phyloP scores from a whole-genome alignment of 1,140 invertebrate genomes.

The Pseudomyrmex gracilis region DNA sequence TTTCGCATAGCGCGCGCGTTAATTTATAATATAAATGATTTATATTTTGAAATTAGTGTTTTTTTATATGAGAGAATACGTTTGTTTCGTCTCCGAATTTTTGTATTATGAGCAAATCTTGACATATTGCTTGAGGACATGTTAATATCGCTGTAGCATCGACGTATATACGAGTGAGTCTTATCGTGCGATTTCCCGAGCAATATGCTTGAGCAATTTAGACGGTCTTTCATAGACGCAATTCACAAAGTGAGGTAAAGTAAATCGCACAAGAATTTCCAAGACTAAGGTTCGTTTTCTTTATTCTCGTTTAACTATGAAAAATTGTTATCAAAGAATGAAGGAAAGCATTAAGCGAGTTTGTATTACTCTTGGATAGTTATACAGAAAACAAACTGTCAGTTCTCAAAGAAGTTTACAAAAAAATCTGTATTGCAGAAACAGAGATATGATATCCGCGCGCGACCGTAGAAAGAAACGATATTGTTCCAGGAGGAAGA shows the following conservation, averaged over 20 bases:
- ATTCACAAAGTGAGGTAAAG: conserved; percentile 11
- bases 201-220: conserved; percentile 5
- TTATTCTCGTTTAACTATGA: conserved; percentile 6
- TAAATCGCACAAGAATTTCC: not conserved
- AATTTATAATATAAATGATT: not conserved
- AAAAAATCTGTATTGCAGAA: not conserved
- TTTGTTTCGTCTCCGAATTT: conserved; percentile 9
- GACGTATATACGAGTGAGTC: conserved; percentile 6
- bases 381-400: not conserved
- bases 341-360: not conserved
- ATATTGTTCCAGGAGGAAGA: conserved; percentile 24
- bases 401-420: no score
- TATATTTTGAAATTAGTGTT: not conserved
- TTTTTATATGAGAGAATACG: not conserved
- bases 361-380: not conserved
- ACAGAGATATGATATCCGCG: not conserved
- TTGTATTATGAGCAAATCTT: not conserved
- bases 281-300: not conserved
- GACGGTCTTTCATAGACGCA: not conserved
- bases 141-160: conserved; percentile 23
- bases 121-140: not conserved
- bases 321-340: not conserved
- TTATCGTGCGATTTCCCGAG: conserved; percentile 15
- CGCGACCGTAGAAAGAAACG: conserved; percentile 34
- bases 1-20: not conserved